Evolutionary conservation across 1,140 invertebrate species (phyloP).

Genomic region (Oryctes rhinoceros): DNA sequence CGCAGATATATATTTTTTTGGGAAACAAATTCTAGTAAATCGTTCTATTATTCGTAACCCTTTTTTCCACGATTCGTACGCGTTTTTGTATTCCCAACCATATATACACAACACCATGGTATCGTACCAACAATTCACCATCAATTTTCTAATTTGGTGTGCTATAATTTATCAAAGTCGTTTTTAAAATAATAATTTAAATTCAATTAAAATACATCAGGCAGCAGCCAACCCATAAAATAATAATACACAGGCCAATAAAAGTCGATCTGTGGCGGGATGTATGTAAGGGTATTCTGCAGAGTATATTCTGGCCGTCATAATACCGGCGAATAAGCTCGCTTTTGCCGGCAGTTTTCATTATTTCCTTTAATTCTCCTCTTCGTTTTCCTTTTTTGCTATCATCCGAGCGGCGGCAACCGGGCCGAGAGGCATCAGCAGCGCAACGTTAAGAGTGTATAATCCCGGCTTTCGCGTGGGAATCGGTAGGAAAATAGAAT

Average conservation of each 20-base stretch:
- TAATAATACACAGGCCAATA: slow-evolving; percentile 23
- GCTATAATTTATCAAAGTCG: neutral
- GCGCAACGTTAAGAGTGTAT: neutral
- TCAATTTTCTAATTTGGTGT: slow-evolving; percentile 9
- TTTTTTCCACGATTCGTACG: too few relatives aligned
- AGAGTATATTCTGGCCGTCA: neutral
- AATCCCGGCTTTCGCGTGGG: slow-evolving; percentile 10
- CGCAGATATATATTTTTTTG: too few relatives aligned
- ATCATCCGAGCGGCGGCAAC: neutral
- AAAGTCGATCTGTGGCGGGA: slow-evolving; percentile 12
- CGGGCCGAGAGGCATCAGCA: neutral
- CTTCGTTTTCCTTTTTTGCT: neutral
- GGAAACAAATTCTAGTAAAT: too few relatives aligned
- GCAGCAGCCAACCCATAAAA: neutral
- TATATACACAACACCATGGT: neutral
- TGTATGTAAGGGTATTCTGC: neutral
- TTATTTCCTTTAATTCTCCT: slow-evolving; percentile 11
- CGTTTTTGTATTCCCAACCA: too few relatives aligned
- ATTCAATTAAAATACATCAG: slow-evolving; percentile 18
- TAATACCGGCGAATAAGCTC: slow-evolving; percentile 15
- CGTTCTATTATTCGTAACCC: too few relatives aligned
- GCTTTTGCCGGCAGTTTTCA: slow-evolving; percentile 20
- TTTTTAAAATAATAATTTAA: slow-evolving; percentile 8
- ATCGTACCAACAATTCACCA: neutral
- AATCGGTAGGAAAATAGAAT: neutral